phyloP scores from a whole-genome alignment of 1,140 invertebrate species.

The Stegodyphus dumicola region DNA sequence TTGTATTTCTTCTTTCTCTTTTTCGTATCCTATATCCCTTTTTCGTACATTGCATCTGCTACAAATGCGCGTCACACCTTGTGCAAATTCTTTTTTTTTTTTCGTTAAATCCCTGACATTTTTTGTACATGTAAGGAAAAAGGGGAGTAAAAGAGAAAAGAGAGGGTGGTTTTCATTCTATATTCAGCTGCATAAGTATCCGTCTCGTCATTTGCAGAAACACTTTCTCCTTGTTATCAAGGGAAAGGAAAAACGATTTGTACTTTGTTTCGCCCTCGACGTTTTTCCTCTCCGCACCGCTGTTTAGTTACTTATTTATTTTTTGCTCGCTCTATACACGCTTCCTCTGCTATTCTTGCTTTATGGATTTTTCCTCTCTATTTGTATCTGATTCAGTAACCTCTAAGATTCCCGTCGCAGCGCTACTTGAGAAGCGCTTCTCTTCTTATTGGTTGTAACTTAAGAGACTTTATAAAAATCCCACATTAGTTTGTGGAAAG shows the following conservation, averaged over 20 bases:
- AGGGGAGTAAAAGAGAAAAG: slow-evolving; percentile 36
- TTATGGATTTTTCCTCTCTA: not conserved
- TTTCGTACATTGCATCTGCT: slow-evolving; percentile 47
- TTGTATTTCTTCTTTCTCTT: slow-evolving; percentile 48
- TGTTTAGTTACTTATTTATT: slow-evolving; percentile 12
- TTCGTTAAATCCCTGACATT: not conserved
- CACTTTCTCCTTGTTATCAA: slow-evolving; percentile 13
- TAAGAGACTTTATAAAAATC: too few species aligned
- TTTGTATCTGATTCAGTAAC: not conserved
- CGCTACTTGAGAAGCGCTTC: too few species aligned
- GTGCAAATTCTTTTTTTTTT: slow-evolving; percentile 24
- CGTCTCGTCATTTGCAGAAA: slow-evolving; percentile 21
- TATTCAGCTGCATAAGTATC: slow-evolving; percentile 52
- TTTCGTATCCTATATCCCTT: slow-evolving; percentile 13
- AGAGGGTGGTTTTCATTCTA: slow-evolving; percentile 45
- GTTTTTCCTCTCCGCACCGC: not conserved
- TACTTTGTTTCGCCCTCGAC: slow-evolving; percentile 12
- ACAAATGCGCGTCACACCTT: slow-evolving; percentile 33
- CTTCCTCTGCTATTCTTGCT: not conserved
- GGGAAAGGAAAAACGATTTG: slow-evolving; percentile 54
- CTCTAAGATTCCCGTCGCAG: not conserved
- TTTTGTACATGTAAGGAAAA: too few species aligned
- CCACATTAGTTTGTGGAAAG: too few species aligned
- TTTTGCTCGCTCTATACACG: not conserved
- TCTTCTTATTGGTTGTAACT: too few species aligned